These are phyloP conservation scores for Babyrousa celebensis DNA, from an alignment of 2,797 vertebrate genomes.

Conservation along the genomic window DNA sequence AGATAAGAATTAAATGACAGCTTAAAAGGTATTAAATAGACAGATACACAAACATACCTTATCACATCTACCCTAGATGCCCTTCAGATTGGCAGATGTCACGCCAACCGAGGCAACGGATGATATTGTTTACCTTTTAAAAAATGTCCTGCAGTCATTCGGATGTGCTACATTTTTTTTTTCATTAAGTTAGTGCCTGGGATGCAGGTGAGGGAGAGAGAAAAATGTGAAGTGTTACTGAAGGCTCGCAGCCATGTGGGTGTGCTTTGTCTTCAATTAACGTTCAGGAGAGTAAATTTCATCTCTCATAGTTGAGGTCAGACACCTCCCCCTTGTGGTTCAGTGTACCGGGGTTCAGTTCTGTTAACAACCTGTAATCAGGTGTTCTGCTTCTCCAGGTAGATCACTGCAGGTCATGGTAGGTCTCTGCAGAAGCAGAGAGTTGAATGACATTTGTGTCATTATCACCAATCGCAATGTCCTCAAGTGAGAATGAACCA, in stretches of 20 bases:
- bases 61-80: constrained; percentile 69
- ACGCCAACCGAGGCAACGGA: constrained; percentile 74
- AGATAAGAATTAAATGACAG: constrained; percentile 89
- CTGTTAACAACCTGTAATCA: neutral
- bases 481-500: neutral
- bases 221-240: constrained; percentile 80
- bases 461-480: neutral
- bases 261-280: constrained; percentile 70
- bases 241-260: constrained; percentile 72
- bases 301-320: constrained; percentile 74
- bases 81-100: constrained; percentile 76
- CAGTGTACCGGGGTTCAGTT: neutral
- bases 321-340: constrained; percentile 82
- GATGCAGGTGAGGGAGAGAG: constrained; percentile 70
- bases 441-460: neutral
- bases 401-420: no score
- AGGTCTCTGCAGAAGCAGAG: no score
- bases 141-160: constrained; percentile 66
- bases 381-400: neutral
- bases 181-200: constrained; percentile 84
- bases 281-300: constrained; percentile 75
- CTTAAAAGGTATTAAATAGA: constrained; percentile 85
- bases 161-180: constrained; percentile 75
- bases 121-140: constrained; percentile 73
- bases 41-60: constrained; percentile 80